A percentile compares a stretch with the other conserved stretches of the same genome.
Evolutionary conservation across 2,888 invertebrate genomes (phyloP).

Genomic region (Cheilosia vernalis): DNA sequence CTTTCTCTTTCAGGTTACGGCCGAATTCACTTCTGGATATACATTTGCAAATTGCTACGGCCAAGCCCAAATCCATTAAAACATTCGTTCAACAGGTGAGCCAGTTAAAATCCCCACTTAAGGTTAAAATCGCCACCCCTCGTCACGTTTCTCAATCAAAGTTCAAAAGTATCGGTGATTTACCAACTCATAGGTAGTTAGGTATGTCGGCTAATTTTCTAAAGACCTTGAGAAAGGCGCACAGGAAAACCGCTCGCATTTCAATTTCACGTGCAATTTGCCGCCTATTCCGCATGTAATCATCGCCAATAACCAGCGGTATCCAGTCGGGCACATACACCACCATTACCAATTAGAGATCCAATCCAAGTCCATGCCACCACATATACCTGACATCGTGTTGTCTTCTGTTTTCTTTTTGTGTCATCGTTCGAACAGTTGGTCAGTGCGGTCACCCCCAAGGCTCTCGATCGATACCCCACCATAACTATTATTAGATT

Average conservation of each 20-base stretch:
- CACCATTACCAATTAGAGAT: conserved; percentile 18
- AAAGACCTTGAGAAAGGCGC: conserved; percentile 52
- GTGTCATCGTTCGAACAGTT: conserved; percentile 16
- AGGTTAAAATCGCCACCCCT: not conserved
- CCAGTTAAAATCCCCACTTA: not conserved
- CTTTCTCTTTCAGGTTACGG: no score
- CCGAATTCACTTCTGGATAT: no score
- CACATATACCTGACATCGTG: not conserved
- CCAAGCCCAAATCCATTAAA: not conserved
- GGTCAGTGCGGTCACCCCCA: conserved; percentile 9
- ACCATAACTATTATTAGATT: conserved; percentile 16
- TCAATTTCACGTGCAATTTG: conserved; percentile 41
- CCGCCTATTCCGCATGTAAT: conserved; percentile 27
- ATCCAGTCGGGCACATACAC: conserved; percentile 36
- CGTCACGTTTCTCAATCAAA: not conserved
- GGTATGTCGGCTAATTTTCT: not conserved
- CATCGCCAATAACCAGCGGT: conserved; percentile 11
- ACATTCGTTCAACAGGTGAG: not conserved
- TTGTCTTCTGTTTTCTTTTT: conserved; percentile 16
- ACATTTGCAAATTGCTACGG: not conserved
- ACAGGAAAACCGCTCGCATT: conserved; percentile 2
- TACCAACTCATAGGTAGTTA: not conserved
- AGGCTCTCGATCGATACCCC: not conserved
- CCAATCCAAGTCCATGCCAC: not conserved
- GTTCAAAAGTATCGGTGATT: not conserved